A percentile compares a stretch with the other conserved stretches of the same genome.
Evolutionary conservation across 2,888 invertebrate genomes (phyloP).

Genomic region (Leptinotarsa peninsularis): DNA sequence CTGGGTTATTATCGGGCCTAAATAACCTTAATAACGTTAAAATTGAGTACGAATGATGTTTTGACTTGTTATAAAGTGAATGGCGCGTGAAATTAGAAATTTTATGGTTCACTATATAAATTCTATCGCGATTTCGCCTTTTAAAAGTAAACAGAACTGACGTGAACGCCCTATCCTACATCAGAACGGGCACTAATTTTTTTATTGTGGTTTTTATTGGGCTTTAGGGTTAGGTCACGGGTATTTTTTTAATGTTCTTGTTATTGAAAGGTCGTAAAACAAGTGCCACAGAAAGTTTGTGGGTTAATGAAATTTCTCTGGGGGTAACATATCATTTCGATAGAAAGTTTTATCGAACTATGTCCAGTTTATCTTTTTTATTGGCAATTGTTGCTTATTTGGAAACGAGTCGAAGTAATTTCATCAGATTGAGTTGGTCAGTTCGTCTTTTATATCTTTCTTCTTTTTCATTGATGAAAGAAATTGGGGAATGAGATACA

Average conservation of each 20-base stretch:
- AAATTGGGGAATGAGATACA: no score
- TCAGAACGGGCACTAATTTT: conserved; percentile 35
- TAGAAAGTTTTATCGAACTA: conserved; percentile 28
- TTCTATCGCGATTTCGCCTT: conserved; percentile 33
- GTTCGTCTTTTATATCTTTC: neutral
- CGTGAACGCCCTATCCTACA: conserved; percentile 18
- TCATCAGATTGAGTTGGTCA: conserved; percentile 5
- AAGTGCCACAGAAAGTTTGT: conserved; percentile 32
- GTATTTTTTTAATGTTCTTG: conserved; percentile 24
- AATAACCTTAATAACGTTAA: conserved; percentile 57
- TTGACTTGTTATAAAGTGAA: conserved; percentile 58
- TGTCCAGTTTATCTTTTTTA: conserved; percentile 26
- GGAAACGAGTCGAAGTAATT: conserved; percentile 3
- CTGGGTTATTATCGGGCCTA: conserved; percentile 51
- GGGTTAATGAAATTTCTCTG: conserved; percentile 40
- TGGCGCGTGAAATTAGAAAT: conserved; percentile 59
- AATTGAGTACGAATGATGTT: conserved; percentile 58
- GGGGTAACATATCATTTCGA: conserved; percentile 28
- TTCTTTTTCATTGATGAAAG: neutral
- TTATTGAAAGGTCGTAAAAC: conserved; percentile 44
- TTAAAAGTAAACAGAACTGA: conserved; percentile 37
- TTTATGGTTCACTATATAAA: conserved; percentile 51
- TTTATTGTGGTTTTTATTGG: conserved; percentile 34
- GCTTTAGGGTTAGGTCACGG: conserved; percentile 20
- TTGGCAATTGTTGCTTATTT: conserved; percentile 18